Evolutionary conservation across 2,113 vertebrate genomes (phyloP), one percentile per base, ranked within the genome.

Genomic region (Seriola quinqueradiata): DNA sequence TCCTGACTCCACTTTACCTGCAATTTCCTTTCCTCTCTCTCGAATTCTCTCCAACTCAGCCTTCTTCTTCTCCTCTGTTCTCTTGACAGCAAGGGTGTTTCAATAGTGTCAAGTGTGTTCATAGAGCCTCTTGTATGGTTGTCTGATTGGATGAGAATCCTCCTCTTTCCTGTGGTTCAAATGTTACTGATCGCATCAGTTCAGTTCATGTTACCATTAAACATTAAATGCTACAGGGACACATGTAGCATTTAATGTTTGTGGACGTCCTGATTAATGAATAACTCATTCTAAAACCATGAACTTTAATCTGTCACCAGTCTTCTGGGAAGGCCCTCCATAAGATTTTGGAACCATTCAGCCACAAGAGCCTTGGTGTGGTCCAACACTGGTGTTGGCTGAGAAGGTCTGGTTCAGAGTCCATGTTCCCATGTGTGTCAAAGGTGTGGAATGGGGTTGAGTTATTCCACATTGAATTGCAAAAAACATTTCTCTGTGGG

Each of bases 1-100:
- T 71, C 76, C 79, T 61, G 75, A 77, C 74, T 70, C 74, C 75
- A 81, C 77, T 79, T 79, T 71, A 54, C 75, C 84, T 71, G 60
- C 77, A 87, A 81, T 76, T 74, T 74, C 79, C 67, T 81, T 21
- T 6, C 23, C 8, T 61, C 16, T 67, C 71, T 34, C 70, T 19
- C 44, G 19, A 32, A 50, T 23, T 54, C 44, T 12, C 36, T 23
- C 69, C 55, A 13, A 32, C 71, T 69, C 67, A 75, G 14, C 21
- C 72, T 59, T 21, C 25, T 2, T 28, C 50, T 38, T 36, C 34
- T 28, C 32, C 19, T 54, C 63, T 50, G 4, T 8, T 21, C 34
- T 75, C 61, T 68, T 60, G 73, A 74, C 12, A 34, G 44, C 10
- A 4, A 36, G 44, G 44, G 61, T 72, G 42, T 66, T 65, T 42